Evolutionary conservation across 2,888 invertebrate species (phyloP), one percentile per base, ranked within the genome.

Genomic region (Artemia sinica): DNA sequence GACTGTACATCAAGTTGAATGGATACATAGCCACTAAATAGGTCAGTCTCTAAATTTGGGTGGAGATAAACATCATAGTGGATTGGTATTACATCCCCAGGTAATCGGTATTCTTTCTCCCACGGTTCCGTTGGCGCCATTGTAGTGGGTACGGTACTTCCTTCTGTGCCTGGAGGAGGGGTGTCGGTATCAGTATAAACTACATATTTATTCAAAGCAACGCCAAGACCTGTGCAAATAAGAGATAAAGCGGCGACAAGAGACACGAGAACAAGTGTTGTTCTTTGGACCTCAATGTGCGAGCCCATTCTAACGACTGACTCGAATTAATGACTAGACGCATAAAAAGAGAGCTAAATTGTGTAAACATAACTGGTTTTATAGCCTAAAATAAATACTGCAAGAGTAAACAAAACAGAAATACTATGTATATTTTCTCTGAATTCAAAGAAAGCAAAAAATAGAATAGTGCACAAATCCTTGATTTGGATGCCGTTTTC

Each of bases 41-140:
- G 75, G 70, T 81, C 82, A 74, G 81, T 75, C 72, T 81, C 77
- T 71, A 87, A 78, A 74, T 87, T 78, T 0, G 90, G 89, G 75
- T 82, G 79, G 50, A 90, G 77, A 67, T 79, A 80, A 6, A 91
- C 78, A 73, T 86, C 83, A 75, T 91, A 91, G 71, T 84, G 81
- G 18, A 76, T 74, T 0, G 90, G 89, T 50, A 78, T 75, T 0
- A 86, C 77, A 63, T 81, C 75, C 51, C 77, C 77, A 1, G 87
- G 85, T 12, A 90, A 77, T 65, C 86, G 81, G 72, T 81, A 79
- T 69, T 80, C 76, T 52, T 73, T 71, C 72, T 74, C 73, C 75
- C 75, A 75, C 3, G 72, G 72, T 49, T 71, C 66, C 12, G 65
- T 50, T 18, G 66, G 48, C 41, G 41, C 18, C 10, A 66, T 67